These are phyloP conservation scores for Hipposideros armiger DNA, from an alignment of 2,113 vertebrate genomes.

Conservation along the genomic window DNA sequence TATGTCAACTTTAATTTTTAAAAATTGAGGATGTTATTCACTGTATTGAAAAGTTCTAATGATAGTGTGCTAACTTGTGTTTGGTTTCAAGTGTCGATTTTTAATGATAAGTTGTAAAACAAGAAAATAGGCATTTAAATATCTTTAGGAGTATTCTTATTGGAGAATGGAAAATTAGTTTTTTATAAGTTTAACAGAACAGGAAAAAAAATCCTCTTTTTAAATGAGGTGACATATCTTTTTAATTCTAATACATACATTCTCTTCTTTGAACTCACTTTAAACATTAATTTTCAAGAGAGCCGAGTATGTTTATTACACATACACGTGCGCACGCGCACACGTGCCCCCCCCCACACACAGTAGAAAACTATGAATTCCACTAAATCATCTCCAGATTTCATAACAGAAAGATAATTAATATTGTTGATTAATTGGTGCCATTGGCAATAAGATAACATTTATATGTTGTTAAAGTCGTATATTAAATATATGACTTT, in stretches of 20 bases:
- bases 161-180: slow-evolving; percentile 61
- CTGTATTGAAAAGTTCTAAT: slow-evolving; percentile 19
- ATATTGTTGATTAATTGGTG: slow-evolving; percentile 45
- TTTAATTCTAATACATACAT: slow-evolving; percentile 20
- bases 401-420: slow-evolving; percentile 45
- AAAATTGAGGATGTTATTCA: slow-evolving; percentile 42
- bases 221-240: not conserved
- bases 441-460: not conserved
- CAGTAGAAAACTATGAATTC: slow-evolving; percentile 1
- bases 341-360: not conserved
- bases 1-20: not conserved
- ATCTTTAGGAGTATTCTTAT: slow-evolving; percentile 27
- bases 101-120: slow-evolving; percentile 45
- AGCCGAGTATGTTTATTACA: not conserved
- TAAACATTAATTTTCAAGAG: slow-evolving; percentile 62
- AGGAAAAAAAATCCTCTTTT: slow-evolving; percentile 45
- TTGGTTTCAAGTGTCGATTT: slow-evolving; percentile 11
- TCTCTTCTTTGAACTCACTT: slow-evolving; percentile 27
- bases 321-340: not conserved
- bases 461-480: not conserved
- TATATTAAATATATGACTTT: slow-evolving; percentile 22
- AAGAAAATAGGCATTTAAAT: slow-evolving; percentile 20
- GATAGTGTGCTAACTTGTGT: slow-evolving; percentile 1
- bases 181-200: slow-evolving; percentile 28
- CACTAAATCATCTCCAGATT: slow-evolving; percentile 48